These are phyloP conservation scores for Eristalis arbustorum DNA, from an alignment of 2,888 invertebrate genomes.

Conservation along the genomic window DNA sequence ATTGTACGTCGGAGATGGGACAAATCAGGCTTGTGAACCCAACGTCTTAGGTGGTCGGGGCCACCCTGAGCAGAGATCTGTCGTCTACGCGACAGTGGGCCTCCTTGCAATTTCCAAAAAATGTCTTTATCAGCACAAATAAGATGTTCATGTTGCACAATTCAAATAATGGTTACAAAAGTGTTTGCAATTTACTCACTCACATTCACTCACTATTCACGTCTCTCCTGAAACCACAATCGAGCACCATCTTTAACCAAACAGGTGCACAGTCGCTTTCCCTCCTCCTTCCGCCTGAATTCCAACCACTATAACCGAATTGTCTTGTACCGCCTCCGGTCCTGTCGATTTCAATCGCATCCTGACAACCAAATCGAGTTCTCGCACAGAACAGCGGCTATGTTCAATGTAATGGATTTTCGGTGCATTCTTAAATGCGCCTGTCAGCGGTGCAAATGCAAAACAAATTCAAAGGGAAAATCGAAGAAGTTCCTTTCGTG, in stretches of 20 bases:
- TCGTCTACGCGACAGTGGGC: no score
- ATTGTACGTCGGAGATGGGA: no score
- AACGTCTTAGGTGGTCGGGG: no score
- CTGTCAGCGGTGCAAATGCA: conserved; percentile 25
- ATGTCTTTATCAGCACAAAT: no score
- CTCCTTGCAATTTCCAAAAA: no score
- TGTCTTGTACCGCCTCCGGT: conserved; percentile 39
- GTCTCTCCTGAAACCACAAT: neutral
- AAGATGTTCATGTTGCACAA: no score
- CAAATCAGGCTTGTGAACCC: no score
- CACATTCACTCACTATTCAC: no score
- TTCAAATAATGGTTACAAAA: no score
- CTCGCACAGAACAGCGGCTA: neutral
- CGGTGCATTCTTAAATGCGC: conserved; percentile 49
- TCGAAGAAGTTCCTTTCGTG: conserved; percentile 3
- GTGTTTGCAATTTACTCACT: no score
- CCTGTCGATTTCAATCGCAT: conserved; percentile 32
- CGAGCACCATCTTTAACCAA: neutral
- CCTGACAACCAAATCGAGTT: conserved; percentile 21
- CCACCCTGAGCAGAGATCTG: no score
- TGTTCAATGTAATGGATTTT: conserved; percentile 52
- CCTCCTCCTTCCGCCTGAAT: neutral
- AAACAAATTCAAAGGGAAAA: neutral
- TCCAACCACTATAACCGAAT: conserved; percentile 35
- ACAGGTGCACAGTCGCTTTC: neutral